A percentile compares a stretch with the other conserved stretches of the same genome.
Evolutionary conservation across 2,888 invertebrate genomes (phyloP).

Genomic region (Cenopis cana): DNA sequence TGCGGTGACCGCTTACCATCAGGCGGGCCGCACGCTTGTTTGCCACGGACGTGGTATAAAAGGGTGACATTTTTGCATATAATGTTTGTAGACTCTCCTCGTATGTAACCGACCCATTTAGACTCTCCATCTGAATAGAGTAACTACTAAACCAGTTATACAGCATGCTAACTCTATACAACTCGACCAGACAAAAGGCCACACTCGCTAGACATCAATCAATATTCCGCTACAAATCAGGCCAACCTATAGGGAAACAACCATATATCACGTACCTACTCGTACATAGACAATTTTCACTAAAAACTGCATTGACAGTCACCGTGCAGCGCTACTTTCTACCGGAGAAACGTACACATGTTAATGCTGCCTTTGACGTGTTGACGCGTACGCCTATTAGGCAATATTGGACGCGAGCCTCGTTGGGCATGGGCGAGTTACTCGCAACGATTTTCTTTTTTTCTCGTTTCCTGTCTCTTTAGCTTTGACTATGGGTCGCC

Average conservation of each 20-base stretch:
- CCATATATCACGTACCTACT: constrained; percentile 59
- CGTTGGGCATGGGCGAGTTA: constrained; percentile 50
- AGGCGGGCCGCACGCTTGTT: too few species aligned
- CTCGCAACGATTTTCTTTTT: constrained; percentile 36
- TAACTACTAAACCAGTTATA: not conserved
- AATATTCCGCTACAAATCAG: constrained; percentile 47
- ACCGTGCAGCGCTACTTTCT: constrained; percentile 75
- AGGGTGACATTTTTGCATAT: too few species aligned
- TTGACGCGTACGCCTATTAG: constrained; percentile 66
- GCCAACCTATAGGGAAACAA: constrained; percentile 59
- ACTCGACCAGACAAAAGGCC: constrained; percentile 2
- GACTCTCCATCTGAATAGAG: not conserved
- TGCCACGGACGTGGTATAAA: too few species aligned
- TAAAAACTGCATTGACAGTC: constrained; percentile 80
- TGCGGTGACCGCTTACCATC: too few species aligned
- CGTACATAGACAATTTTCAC: constrained; percentile 64
- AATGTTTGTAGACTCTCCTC: not conserved
- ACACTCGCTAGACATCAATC: constrained; percentile 28
- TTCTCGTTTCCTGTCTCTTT: not conserved
- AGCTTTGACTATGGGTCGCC: too few species aligned
- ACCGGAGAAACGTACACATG: constrained; percentile 71
- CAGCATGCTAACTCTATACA: not conserved
- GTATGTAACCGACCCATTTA: not conserved
- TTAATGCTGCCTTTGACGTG: constrained; percentile 61
- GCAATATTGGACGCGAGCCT: constrained; percentile 64